phyloP scores from a whole-genome alignment of 2,888 invertebrate genomes.

The Macaria notata region DNA sequence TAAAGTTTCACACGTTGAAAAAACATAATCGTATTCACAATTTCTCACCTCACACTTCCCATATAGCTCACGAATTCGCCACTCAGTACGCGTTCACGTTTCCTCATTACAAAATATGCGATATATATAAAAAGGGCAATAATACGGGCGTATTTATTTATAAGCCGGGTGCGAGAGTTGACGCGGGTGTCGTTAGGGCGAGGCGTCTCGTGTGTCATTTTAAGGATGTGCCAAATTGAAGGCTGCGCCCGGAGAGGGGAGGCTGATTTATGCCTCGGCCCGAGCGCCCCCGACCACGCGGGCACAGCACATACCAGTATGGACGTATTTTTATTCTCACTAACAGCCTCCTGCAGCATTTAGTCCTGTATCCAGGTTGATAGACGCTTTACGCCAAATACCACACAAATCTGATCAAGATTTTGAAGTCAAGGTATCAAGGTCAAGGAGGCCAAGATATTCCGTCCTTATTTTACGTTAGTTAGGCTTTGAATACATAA shows the following conservation, averaged over 20 bases:
- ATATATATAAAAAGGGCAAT: conserved; percentile 38
- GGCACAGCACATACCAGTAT: conserved; percentile 32
- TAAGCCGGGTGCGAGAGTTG: conserved; percentile 61
- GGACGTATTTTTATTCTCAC: neutral
- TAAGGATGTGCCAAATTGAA: conserved; percentile 83
- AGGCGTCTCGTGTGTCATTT: conserved; percentile 80
- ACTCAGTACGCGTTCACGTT: conserved; percentile 28
- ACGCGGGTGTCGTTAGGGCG: conserved; percentile 73
- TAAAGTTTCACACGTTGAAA: too few relatives aligned
- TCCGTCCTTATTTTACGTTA: too few relatives aligned
- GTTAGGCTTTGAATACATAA: too few relatives aligned
- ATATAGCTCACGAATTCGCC: conserved; percentile 18
- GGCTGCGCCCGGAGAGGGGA: conserved; percentile 77
- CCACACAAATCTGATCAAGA: too few relatives aligned
- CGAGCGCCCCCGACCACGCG: conserved; percentile 59
- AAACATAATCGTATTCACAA: neutral
- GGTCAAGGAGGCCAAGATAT: too few relatives aligned
- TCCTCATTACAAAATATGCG: conserved; percentile 32
- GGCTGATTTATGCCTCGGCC: conserved; percentile 76
- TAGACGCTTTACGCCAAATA: too few relatives aligned
- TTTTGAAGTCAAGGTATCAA: too few relatives aligned
- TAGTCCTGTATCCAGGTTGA: too few relatives aligned
- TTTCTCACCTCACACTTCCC: conserved; percentile 6
- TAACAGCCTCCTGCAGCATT: too few relatives aligned
- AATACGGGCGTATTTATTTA: conserved; percentile 55